Conservation (phyloP, 2,797 vertebrate species). For the Mico argentatus region DNA sequence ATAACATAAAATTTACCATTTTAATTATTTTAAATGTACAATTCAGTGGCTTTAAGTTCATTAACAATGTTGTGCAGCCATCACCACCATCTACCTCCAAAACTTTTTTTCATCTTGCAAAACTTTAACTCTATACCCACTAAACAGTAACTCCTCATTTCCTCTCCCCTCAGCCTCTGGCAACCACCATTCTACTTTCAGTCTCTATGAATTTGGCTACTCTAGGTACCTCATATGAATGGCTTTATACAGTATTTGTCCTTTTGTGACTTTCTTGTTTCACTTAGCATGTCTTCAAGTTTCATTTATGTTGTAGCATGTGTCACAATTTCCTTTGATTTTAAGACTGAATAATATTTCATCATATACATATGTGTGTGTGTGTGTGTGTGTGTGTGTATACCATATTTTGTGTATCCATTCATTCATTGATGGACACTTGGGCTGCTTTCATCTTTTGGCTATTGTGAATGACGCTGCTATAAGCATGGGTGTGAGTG, state of each 20-base stretch:
- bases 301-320: neutral
- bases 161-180: neutral
- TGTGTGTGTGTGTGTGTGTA: neutral
- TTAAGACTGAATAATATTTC: neutral
- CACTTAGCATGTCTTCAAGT: neutral
- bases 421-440: neutral
- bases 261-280: conserved; percentile 15
- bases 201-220: neutral
- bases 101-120: neutral
- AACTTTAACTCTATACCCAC: neutral
- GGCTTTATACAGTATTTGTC: neutral
- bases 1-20: neutral
- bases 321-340: conserved; percentile 20
- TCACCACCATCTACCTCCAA: neutral
- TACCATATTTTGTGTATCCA: neutral
- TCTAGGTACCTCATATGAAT: neutral
- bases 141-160: neutral
- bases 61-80: neutral
- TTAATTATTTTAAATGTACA: neutral
- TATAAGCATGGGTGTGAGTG: neutral
- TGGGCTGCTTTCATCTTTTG: neutral
- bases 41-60: neutral
- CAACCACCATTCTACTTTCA: neutral
- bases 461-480: neutral
- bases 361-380: neutral